Conservation (phyloP, 2,113 vertebrate species). For the Carassius carassius region DNA sequence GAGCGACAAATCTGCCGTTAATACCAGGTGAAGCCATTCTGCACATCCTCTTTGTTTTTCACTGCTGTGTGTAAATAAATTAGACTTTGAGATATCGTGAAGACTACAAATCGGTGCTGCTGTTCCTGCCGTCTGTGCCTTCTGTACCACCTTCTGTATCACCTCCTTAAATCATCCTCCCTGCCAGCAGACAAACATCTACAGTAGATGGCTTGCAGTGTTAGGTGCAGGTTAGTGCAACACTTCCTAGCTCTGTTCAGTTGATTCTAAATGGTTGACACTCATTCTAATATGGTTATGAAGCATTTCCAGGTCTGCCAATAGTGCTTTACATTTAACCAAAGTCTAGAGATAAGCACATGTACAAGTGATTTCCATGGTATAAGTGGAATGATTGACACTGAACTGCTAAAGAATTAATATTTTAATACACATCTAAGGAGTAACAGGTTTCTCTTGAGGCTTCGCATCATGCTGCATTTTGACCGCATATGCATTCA, state of each 20-base stretch:
- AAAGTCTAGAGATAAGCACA: conserved; percentile 1
- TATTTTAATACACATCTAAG: neutral
- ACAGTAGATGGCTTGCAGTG: neutral
- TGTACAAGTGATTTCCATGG: neutral
- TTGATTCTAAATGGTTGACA: neutral
- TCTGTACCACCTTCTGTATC: neutral
- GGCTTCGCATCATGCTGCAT: neutral
- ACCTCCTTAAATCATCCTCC: neutral
- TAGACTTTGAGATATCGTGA: neutral
- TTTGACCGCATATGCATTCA: neutral
- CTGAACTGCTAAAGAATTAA: neutral
- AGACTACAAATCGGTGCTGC: neutral
- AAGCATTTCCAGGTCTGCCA: neutral
- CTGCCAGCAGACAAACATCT: neutral
- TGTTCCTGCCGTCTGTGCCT: conserved; percentile 26
- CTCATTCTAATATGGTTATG: neutral
- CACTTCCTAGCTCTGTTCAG: neutral
- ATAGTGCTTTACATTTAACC: neutral
- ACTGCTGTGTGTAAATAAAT: conserved; percentile 1
- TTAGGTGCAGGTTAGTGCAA: neutral
- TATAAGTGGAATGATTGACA: neutral
- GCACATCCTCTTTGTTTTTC: conserved; percentile 3
- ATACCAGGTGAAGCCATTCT: neutral
- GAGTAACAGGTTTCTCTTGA: neutral
- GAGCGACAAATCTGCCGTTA: conserved; percentile 5